Evolutionary conservation across 1,140 invertebrate species (phyloP).

Genomic region (Platyscapa corneri): DNA sequence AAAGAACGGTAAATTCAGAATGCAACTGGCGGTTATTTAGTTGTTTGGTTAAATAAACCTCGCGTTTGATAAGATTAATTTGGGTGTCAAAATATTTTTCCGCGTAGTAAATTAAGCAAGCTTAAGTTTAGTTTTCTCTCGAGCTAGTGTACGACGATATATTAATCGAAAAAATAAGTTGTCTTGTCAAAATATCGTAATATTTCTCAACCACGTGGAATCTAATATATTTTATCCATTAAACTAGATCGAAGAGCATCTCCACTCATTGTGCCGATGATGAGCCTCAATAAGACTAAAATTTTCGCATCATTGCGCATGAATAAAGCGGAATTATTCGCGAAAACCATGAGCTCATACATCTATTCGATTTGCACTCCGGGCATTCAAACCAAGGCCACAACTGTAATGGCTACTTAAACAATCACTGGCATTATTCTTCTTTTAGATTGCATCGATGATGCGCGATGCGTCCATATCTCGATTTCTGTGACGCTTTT

Average conservation of each 20-base stretch:
- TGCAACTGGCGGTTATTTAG: not conserved
- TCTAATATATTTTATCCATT: not conserved
- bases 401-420: constrained; percentile 19
- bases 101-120: not conserved
- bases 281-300: not conserved
- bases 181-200: not conserved
- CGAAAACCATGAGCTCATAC: not conserved
- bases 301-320: not conserved
- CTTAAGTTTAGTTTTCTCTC: not conserved
- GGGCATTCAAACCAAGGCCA: not conserved
- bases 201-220: not conserved
- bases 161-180: not conserved
- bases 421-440: not conserved
- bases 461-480: not conserved
- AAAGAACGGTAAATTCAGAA: not conserved
- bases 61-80: not conserved
- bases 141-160: not conserved
- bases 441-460: not conserved
- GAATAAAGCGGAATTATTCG: not conserved
- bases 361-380: not conserved
- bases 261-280: not conserved
- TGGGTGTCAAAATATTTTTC: not conserved
- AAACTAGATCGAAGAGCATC: not conserved
- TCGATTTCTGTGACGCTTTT: not conserved
- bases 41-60: not conserved